A percentile compares a stretch with the other conserved stretches of the same genome.
Conservation (phyloP, 2,113 vertebrate species). For the Diphyllodes magnificus region DNA sequence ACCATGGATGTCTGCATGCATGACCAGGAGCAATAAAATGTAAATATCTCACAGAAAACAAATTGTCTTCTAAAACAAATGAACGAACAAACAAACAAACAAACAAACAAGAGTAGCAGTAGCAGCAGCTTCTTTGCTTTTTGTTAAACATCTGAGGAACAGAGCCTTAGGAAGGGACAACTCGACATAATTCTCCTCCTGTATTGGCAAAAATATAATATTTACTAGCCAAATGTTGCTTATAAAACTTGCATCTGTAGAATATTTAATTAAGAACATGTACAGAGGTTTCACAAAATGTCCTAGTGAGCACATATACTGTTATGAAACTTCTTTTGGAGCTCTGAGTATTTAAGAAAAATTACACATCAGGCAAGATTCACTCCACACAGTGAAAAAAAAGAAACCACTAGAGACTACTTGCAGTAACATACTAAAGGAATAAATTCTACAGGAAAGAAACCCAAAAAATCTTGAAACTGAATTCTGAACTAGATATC, state of each 20-base stretch:
- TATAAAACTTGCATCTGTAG: neutral
- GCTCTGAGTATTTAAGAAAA: neutral
- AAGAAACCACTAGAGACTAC: neutral
- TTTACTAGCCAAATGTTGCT: neutral
- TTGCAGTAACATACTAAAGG: neutral
- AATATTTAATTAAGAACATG: neutral
- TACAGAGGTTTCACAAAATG: neutral
- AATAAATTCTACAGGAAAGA: neutral
- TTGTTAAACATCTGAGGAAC: neutral
- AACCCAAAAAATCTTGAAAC: neutral
- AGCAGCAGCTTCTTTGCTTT: neutral
- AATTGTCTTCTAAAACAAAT: neutral
- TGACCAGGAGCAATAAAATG: neutral
- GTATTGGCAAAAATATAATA: neutral
- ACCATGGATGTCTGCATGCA: fast-evolving
- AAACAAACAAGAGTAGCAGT: neutral
- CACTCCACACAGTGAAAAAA: neutral
- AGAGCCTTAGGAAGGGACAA: neutral
- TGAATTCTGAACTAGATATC: neutral
- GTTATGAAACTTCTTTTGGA: neutral
- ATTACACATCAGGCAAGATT: neutral
- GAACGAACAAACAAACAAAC: neutral
- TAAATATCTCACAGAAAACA: neutral
- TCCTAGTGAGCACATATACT: neutral
- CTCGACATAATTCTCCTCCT: neutral